Evolutionary conservation across 2,888 invertebrate genomes (phyloP).

Genomic region (Drosophila meridionalis): DNA sequence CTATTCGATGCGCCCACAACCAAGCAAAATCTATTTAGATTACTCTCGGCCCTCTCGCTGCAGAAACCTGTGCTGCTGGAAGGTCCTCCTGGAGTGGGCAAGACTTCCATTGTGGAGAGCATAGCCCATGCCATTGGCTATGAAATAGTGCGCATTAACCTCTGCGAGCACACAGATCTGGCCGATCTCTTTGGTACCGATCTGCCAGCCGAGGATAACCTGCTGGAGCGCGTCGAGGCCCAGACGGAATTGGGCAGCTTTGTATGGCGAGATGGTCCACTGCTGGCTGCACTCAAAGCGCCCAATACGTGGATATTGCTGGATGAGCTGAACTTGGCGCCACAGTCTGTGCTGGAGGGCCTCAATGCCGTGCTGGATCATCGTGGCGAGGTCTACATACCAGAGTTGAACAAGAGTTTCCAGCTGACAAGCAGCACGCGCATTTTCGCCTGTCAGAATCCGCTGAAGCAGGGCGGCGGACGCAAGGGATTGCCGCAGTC

Average conservation of each 20-base stretch:
- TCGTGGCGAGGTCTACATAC: slow-evolving; percentile 97
- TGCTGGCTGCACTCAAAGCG: slow-evolving; percentile 95
- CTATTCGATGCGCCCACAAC: slow-evolving; percentile 92
- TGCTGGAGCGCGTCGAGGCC: slow-evolving; percentile 58
- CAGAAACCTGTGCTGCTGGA: slow-evolving; percentile 97
- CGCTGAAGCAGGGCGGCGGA: slow-evolving; percentile 97
- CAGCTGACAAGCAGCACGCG: slow-evolving; percentile 91
- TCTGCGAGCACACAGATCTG: slow-evolving; percentile 99
- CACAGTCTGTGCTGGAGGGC: slow-evolving; percentile 99
- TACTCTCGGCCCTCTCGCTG: slow-evolving; percentile 95
- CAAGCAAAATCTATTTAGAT: slow-evolving; percentile 91
- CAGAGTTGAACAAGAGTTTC: slow-evolving; percentile 96
- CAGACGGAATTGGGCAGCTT: slow-evolving; percentile 89
- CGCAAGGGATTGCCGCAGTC: slow-evolving; percentile 98
- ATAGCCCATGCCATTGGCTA: slow-evolving; percentile 94
- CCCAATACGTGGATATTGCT: slow-evolving; percentile 97
- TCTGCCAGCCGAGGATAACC: slow-evolving; percentile 95
- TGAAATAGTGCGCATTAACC: slow-evolving; percentile 95
- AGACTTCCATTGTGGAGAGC: slow-evolving; percentile 97
- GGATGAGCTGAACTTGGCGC: slow-evolving; percentile 99
- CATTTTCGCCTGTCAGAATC: slow-evolving; percentile 99
- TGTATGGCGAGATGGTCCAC: slow-evolving; percentile 98
- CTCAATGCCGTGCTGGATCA: slow-evolving; percentile 99
- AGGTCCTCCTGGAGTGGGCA: slow-evolving; percentile 99
- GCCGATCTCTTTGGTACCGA: slow-evolving; percentile 99